These are phyloP conservation scores for Matsumyia berberina DNA, from an alignment of 2,888 invertebrate genomes.

Conservation along the genomic window DNA sequence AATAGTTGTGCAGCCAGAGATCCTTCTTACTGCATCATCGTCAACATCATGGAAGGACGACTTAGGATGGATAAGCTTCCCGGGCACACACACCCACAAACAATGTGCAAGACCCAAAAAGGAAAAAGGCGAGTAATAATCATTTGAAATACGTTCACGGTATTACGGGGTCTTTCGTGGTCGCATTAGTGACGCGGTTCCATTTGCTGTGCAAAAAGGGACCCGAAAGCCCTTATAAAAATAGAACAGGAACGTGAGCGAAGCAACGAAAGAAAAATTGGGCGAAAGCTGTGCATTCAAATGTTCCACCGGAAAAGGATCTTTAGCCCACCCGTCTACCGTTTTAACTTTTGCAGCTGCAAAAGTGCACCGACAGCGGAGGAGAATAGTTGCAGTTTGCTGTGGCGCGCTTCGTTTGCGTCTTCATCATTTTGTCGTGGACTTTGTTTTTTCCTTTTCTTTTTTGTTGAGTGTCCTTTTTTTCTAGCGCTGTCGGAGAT, in stretches of 20 bases:
- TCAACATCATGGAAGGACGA: slow-evolving; percentile 41
- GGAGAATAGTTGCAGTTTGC: slow-evolving; percentile 17
- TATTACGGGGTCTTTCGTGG: slow-evolving; percentile 64
- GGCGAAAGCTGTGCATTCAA: slow-evolving; percentile 54
- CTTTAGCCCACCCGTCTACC: slow-evolving; percentile 68
- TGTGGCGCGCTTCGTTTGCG: slow-evolving; percentile 41
- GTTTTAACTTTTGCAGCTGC: slow-evolving; percentile 59
- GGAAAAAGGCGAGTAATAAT: slow-evolving; percentile 64
- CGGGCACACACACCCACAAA: slow-evolving; percentile 23
- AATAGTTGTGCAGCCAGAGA: slow-evolving; percentile 64
- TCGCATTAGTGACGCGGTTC: slow-evolving; percentile 70
- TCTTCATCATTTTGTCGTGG: slow-evolving; percentile 42
- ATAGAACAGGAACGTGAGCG: slow-evolving; percentile 1
- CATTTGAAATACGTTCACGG: slow-evolving; percentile 71
- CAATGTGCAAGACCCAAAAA: slow-evolving; percentile 41
- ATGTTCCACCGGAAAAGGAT: slow-evolving; percentile 71
- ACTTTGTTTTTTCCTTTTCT: slow-evolving; percentile 16
- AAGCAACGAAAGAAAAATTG: slow-evolving; percentile 19
- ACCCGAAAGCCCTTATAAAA: slow-evolving; percentile 49
- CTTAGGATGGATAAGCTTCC: slow-evolving; percentile 55
- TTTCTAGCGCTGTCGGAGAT: slow-evolving; percentile 26
- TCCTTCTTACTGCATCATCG: slow-evolving; percentile 62
- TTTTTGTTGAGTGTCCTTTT: too few species aligned
- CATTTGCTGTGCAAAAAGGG: slow-evolving; percentile 42
- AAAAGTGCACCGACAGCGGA: slow-evolving; percentile 51